phyloP scores from a whole-genome alignment of 2,797 vertebrate genomes.

The Spondyliosoma cantharus region DNA sequence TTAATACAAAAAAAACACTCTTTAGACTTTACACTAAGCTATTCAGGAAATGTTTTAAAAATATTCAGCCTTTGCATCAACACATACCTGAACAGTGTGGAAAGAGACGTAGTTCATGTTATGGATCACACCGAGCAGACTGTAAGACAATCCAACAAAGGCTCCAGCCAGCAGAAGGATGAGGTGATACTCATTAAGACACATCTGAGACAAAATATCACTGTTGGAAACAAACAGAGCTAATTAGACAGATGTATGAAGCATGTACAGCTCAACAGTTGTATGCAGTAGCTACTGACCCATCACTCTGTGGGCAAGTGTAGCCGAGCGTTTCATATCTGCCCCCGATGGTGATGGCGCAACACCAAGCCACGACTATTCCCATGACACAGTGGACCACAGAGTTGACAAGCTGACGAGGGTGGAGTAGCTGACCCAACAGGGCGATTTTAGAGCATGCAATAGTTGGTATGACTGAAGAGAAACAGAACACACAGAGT shows the following conservation, averaged over 20 bases:
- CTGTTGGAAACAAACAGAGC: slow-evolving; percentile 14
- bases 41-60: slow-evolving; percentile 11
- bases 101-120: slow-evolving; percentile 96
- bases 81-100: slow-evolving; percentile 91
- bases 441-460: slow-evolving; percentile 93
- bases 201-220: slow-evolving; percentile 71
- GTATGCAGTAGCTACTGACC: slow-evolving; percentile 78
- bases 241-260: not conserved
- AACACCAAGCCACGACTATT: slow-evolving; percentile 91
- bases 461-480: slow-evolving; percentile 91
- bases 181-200: slow-evolving; percentile 94
- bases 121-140: slow-evolving; percentile 91
- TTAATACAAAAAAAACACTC: not conserved
- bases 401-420: slow-evolving; percentile 89
- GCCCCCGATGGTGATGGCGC: slow-evolving; percentile 87
- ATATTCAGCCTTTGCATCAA: not conserved
- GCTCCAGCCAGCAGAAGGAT: slow-evolving; percentile 91
- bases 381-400: slow-evolving; percentile 89
- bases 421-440: slow-evolving; percentile 91
- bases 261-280: not conserved
- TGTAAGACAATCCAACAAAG: slow-evolving; percentile 93
- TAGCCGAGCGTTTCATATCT: slow-evolving; percentile 86
- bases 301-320: slow-evolving; percentile 81
- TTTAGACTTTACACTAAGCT: not conserved
- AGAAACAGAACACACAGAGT: slow-evolving; percentile 20